A percentile compares a stretch with the other conserved stretches of the same genome.
Conservation (phyloP, 2,797 vertebrate species). For the Mionectes olivaceus region DNA sequence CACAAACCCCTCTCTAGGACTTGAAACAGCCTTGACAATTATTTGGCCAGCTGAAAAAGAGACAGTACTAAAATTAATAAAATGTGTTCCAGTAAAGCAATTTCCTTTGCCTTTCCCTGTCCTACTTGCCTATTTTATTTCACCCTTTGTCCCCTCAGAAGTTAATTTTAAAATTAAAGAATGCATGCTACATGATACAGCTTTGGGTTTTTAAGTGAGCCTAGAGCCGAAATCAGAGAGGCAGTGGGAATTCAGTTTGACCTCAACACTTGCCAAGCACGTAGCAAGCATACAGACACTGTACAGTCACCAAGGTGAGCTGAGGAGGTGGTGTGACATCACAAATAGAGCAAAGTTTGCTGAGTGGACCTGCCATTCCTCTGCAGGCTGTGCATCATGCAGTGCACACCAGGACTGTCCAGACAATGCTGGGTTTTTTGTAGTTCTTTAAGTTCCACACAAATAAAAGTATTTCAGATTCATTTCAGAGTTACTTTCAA, state of each 20-base stretch:
- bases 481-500: background rate
- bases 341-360: background rate
- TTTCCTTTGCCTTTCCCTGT: constrained; percentile 64
- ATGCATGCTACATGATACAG: constrained; percentile 40
- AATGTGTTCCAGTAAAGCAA: constrained; percentile 64
- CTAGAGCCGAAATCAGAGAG: constrained; percentile 46
- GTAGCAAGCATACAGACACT: background rate
- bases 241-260: constrained; percentile 20
- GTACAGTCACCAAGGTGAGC: background rate
- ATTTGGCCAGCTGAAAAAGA: constrained; percentile 56
- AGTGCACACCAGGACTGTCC: background rate
- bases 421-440: background rate
- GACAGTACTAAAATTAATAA: constrained; percentile 69
- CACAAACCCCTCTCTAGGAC: constrained; percentile 33
- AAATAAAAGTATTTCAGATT: background rate
- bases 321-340: background rate
- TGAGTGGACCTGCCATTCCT: background rate
- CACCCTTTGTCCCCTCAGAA: constrained; percentile 57
- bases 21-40: constrained; percentile 48
- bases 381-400: background rate
- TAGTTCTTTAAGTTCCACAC: background rate
- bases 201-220: constrained; percentile 29
- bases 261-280: background rate
- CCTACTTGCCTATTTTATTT: constrained; percentile 40
- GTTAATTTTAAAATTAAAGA: constrained; percentile 59